Conservation (phyloP, 2,797 vertebrate species). For the Acanthopagrus latus region DNA sequence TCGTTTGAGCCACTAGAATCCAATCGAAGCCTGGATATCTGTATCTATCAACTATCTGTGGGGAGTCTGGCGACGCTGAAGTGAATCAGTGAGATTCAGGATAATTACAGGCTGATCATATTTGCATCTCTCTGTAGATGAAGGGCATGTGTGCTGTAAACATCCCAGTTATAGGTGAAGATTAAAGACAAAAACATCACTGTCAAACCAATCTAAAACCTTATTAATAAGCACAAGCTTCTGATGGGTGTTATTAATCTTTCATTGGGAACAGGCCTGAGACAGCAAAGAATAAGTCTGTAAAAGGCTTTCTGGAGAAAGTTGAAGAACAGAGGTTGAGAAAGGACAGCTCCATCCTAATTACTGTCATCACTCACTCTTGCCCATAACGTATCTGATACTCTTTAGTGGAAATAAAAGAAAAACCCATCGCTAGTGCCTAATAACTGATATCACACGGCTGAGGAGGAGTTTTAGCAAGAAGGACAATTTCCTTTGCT, state of each 20-base stretch:
- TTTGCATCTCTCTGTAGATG: conserved; percentile 28
- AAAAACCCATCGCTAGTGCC: conserved; percentile 58
- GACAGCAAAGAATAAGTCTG: conserved; percentile 53
- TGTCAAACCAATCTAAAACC: conserved; percentile 23
- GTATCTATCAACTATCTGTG: conserved; percentile 55
- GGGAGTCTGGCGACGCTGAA: conserved; percentile 44
- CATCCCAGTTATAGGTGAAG: conserved; percentile 16
- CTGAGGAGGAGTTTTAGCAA: conserved; percentile 52
- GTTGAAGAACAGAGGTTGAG: conserved; percentile 78
- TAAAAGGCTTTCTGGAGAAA: conserved; percentile 73
- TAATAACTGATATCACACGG: conserved; percentile 59
- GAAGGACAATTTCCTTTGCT: conserved; percentile 39
- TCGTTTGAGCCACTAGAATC: conserved; percentile 58
- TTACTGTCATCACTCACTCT: conserved; percentile 83
- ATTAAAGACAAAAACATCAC: background rate
- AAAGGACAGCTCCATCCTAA: conserved; percentile 78
- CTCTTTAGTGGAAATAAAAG: conserved; percentile 66
- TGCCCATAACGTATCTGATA: conserved; percentile 70
- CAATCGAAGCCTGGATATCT: conserved; percentile 52
- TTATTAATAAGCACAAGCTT: conserved; percentile 66
- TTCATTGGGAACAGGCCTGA: conserved; percentile 59
- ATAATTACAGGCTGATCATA: conserved; percentile 60
- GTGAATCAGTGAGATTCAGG: conserved; percentile 54
- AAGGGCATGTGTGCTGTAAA: conserved; percentile 38
- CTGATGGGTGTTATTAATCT: conserved; percentile 71